These are phyloP conservation scores for Amorpha juglandis DNA, from an alignment of 2,888 invertebrate species.

Conservation along the genomic window DNA sequence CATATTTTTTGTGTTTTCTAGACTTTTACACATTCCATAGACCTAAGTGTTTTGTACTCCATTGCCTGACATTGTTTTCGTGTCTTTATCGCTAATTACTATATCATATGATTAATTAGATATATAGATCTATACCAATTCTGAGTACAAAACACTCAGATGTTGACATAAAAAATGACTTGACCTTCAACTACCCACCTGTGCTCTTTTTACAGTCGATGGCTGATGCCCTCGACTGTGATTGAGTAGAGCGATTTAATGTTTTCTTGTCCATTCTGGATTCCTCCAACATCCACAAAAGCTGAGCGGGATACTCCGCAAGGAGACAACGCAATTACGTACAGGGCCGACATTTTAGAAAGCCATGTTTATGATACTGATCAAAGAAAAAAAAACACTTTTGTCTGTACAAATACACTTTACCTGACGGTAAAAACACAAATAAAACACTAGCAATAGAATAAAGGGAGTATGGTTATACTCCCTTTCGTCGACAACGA, in stretches of 20 bases:
- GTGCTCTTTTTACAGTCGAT: conserved; percentile 90
- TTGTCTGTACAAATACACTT: conserved; percentile 56
- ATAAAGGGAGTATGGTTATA: conserved; percentile 84
- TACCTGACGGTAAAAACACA: conserved; percentile 66
- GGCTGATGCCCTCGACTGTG: conserved; percentile 87
- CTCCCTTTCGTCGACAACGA: conserved; percentile 88
- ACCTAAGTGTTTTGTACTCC: neutral
- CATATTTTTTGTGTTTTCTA: neutral
- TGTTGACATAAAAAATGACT: conserved; percentile 28
- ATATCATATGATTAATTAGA: too few species aligned
- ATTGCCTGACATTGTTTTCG: too few species aligned
- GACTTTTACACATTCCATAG: neutral
- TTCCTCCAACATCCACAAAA: conserved; percentile 83
- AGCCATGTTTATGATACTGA: conserved; percentile 89
- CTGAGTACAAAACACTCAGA: conserved; percentile 13
- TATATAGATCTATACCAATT: neutral
- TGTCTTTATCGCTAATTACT: too few species aligned
- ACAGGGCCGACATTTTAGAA: conserved; percentile 91
- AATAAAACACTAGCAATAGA: conserved; percentile 61
- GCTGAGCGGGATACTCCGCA: conserved; percentile 87
- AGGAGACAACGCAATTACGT: conserved; percentile 88
- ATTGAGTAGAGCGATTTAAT: conserved; percentile 87
- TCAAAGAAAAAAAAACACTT: conserved; percentile 79
- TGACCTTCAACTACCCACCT: conserved; percentile 82
- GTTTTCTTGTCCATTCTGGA: conserved; percentile 91